These are phyloP conservation scores for Cydia pomonella DNA, from an alignment of 1,140 invertebrate species.

Conservation along the genomic window DNA sequence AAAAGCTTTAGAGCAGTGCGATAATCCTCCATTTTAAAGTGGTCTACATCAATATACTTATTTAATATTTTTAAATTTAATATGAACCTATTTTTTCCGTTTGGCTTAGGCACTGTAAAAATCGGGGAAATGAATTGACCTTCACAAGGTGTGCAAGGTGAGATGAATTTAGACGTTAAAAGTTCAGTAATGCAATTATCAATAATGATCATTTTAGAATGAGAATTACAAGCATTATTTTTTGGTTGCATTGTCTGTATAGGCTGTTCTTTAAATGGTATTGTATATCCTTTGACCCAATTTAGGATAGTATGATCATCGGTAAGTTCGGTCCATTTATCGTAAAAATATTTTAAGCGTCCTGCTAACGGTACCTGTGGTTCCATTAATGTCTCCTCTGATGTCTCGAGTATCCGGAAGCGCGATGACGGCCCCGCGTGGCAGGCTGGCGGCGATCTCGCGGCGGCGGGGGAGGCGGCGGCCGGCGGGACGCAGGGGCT, in stretches of 20 bases:
- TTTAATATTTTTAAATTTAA: constrained; percentile 35
- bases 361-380: not conserved
- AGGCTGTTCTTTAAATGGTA: not conserved
- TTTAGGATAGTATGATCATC: not conserved
- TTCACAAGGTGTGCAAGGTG: not conserved
- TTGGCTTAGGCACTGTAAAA: constrained; percentile 19
- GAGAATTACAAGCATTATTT: constrained; percentile 6
- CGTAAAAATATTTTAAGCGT: not conserved
- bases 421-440: not conserved
- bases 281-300: constrained; percentile 1
- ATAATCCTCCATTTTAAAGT: constrained; percentile 29
- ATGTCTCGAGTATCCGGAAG: not conserved
- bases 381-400: not conserved
- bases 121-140: too few species aligned
- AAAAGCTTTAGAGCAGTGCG: constrained; percentile 28
- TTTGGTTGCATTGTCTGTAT: not conserved
- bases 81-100: constrained; percentile 33
- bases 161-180: constrained; percentile 3
- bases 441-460: not conserved
- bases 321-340: not conserved
- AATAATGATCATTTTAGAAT: not conserved
- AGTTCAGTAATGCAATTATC: constrained; percentile 7
- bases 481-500: not conserved
- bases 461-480: not conserved
- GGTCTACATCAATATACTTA: constrained; percentile 1